Base-by-base conservation (phyloP, 2,797 vertebrate species). In the Tamandua tetradactyla region DNA sequence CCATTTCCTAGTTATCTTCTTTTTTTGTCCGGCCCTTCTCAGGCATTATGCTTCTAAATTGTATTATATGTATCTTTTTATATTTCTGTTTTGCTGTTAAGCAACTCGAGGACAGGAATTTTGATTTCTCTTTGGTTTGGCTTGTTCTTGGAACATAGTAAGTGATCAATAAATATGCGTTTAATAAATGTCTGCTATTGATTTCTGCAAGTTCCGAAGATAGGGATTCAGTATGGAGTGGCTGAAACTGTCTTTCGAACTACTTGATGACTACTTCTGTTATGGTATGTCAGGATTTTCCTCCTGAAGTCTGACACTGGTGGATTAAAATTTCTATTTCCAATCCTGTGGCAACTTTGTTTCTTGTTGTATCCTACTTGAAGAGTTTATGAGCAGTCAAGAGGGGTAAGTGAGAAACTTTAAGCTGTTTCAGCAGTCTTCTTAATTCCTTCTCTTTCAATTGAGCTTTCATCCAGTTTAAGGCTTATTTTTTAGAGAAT, bases 1-100 rank as follows among this genome's bases (percentile, higher is more conserved):
- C 80, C 32, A 40, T 80, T 80, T 49, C 30, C 2, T 22, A 42
- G 10, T 86, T 49, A 15, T 57, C 57, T 6, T 88, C 30, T 47
- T 47, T 6, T 88, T 35, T 80, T 86, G 27, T 47, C 15, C 13
- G 86, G 49, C n/a, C 7, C 25, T 40, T 64, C 37, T 91, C 23
- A 80, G 49, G 2, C 37, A 82, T 32, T 94, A 44, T 76, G 44
- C 44, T 94, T 89, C 61, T 62, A 75, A 90, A 40, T 12, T 64
- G 6, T 40, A 59, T 49, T 94, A 42, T 2, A 20, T 32, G 7
- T 40, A 11, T 64, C 18, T 82, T 42, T 89, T 83, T 55, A 30
- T 59, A 86, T 85, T 93, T 88, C 22, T 91, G 27, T 30, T 86
- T 92, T 91, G 27, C 52, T 82, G 20, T 79, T 22, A 69, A 55